These are phyloP conservation scores for Columbina picui DNA, from an alignment of 2,113 vertebrate genomes.

Conservation along the genomic window DNA sequence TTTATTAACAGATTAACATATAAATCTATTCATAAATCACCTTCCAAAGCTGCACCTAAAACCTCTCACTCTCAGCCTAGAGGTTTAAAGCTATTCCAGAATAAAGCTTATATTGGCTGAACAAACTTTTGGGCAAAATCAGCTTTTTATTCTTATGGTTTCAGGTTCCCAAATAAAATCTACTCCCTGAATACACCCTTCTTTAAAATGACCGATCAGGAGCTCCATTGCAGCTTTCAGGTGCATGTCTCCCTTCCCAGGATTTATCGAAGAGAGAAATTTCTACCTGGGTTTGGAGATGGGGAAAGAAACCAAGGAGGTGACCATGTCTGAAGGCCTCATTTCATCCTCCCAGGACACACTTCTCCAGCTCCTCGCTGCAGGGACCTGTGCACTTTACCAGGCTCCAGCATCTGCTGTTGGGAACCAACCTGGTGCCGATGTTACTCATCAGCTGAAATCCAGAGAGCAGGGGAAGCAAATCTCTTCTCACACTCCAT, in stretches of 20 bases:
- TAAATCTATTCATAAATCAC: slow-evolving; percentile 70
- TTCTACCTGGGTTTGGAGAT: neutral
- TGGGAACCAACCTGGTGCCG: neutral
- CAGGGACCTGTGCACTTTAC: neutral
- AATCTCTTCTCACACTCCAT: neutral
- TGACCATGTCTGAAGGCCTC: neutral
- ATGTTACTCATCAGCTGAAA: neutral
- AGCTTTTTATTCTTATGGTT: slow-evolving; percentile 36
- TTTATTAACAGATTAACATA: slow-evolving; percentile 74
- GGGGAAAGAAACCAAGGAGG: neutral
- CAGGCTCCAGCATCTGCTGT: neutral
- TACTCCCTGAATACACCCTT: neutral
- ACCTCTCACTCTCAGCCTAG: slow-evolving; percentile 12
- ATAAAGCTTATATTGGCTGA: slow-evolving; percentile 33
- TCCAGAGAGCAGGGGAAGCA: neutral
- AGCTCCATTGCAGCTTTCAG: neutral
- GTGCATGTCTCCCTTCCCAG: neutral
- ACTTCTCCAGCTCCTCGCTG: neutral
- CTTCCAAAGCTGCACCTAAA: slow-evolving; percentile 46
- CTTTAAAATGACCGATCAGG: neutral
- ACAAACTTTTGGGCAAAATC: slow-evolving; percentile 44
- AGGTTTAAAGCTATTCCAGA: slow-evolving; percentile 41
- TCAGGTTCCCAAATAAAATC: neutral
- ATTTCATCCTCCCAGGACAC: neutral
- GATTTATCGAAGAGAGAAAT: neutral